A percentile compares a stretch with the other conserved stretches of the same genome.
These are phyloP conservation scores for mouse (Mus musculus) DNA, from an alignment of 2,113 vertebrate species.

Conservation along the genomic window DNA sequence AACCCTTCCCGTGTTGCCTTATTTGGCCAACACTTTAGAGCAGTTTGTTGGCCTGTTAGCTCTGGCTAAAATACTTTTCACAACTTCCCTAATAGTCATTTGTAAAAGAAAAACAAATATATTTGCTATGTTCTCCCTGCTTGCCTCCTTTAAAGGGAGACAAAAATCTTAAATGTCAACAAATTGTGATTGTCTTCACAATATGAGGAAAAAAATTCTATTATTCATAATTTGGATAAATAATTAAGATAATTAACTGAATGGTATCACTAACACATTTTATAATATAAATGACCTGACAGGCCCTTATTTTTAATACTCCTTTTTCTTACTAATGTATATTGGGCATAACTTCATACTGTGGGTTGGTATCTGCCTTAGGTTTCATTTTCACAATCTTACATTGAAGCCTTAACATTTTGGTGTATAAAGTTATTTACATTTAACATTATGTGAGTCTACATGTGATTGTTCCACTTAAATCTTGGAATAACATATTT, in stretches of 20 bases:
- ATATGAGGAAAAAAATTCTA: not conserved
- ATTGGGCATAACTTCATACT: not conserved
- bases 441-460: not conserved
- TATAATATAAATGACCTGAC: not conserved
- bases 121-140: constrained; percentile 5
- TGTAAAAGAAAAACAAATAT: not conserved
- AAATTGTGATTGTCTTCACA: constrained; percentile 13
- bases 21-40: not conserved
- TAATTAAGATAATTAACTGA: constrained; percentile 36
- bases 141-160: constrained; percentile 14
- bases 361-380: not conserved
- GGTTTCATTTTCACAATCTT: constrained; percentile 31
- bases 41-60: not conserved
- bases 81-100: not conserved
- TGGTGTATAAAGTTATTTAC: not conserved
- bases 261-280: constrained; percentile 34
- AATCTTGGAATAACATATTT: not conserved
- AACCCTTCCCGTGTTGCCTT: not conserved
- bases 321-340: constrained; percentile 27
- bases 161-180: not conserved
- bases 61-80: constrained; percentile 44
- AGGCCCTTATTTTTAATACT: constrained; percentile 4
- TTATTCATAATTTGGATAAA: constrained; percentile 18
- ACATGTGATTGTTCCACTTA: not conserved
- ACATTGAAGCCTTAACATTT: constrained; percentile 18